Evolutionary conservation across 2,113 vertebrate species (phyloP).

Genomic region (Argyrosomus japonicus): DNA sequence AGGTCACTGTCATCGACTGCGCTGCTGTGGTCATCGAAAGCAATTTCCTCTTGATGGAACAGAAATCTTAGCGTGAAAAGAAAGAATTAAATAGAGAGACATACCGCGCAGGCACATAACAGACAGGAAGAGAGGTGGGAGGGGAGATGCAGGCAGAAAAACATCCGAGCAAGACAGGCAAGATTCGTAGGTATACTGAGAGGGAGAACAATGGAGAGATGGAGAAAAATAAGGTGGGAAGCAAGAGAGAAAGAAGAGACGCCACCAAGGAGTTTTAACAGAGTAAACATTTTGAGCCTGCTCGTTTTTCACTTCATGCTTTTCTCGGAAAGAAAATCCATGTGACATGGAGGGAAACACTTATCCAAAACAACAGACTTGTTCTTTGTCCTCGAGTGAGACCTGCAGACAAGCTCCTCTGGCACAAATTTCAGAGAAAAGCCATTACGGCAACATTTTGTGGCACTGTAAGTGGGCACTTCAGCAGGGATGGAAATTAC

Average conservation of each 20-base stretch:
- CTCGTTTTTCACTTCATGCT: slow-evolving; percentile 40
- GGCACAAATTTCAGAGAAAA: slow-evolving; percentile 55
- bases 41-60: slow-evolving; percentile 57
- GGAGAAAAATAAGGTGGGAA: slow-evolving; percentile 5
- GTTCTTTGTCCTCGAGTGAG: slow-evolving; percentile 40
- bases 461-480: slow-evolving; percentile 41
- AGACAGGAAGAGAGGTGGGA: slow-evolving; percentile 22
- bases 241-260: slow-evolving; percentile 23
- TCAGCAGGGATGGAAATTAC: slow-evolving; percentile 29
- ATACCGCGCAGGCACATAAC: slow-evolving; percentile 16
- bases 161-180: slow-evolving; percentile 5
- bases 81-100: slow-evolving; percentile 34
- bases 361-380: slow-evolving; percentile 43
- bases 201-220: slow-evolving; percentile 20
- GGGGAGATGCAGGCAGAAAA: slow-evolving; percentile 1
- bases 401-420: slow-evolving; percentile 21
- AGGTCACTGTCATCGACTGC: slow-evolving; percentile 39
- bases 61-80: slow-evolving; percentile 36
- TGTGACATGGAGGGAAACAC: slow-evolving; percentile 56
- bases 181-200: neutral
- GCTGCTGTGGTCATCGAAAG: slow-evolving; percentile 29
- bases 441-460: slow-evolving; percentile 63
- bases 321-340: slow-evolving; percentile 54
- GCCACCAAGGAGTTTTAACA: slow-evolving; percentile 1
- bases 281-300: slow-evolving; percentile 26